Evolutionary conservation across 2,888 invertebrate species (phyloP).

Genomic region (Mythimna pallens): DNA sequence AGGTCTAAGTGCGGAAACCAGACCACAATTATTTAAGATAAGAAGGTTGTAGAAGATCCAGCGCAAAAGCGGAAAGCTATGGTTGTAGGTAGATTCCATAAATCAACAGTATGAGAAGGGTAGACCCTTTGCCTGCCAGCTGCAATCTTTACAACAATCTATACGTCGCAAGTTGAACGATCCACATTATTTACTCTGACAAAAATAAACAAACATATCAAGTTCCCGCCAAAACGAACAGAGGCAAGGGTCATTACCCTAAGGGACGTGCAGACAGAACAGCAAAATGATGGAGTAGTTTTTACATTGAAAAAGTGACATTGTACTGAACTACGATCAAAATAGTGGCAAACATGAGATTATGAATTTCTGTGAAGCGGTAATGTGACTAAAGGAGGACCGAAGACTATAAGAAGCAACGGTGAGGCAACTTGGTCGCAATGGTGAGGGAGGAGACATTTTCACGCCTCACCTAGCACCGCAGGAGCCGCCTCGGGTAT

Average conservation of each 20-base stretch:
- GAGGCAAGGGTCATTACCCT: constrained; percentile 19
- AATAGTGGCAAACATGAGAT: no score
- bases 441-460: no score
- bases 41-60: neutral
- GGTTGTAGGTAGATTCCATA: neutral
- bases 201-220: constrained; percentile 42
- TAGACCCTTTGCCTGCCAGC: neutral
- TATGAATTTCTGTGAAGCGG: no score
- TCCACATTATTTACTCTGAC: constrained; percentile 35
- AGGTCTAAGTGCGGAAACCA: no score
- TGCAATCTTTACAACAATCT: constrained; percentile 37
- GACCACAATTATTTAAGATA: no score
- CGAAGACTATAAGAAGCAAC: no score
- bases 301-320: neutral
- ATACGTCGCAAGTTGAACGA: constrained; percentile 36
- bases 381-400: no score
- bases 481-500: no score
- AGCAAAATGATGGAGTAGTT: neutral
- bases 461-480: no score
- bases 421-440: no score
- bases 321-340: no score
- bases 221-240: constrained; percentile 25
- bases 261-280: neutral
- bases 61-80: neutral
- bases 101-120: neutral